Evolutionary conservation across 2,888 invertebrate genomes (phyloP).

Genomic region (Drosophila engyochracea): DNA sequence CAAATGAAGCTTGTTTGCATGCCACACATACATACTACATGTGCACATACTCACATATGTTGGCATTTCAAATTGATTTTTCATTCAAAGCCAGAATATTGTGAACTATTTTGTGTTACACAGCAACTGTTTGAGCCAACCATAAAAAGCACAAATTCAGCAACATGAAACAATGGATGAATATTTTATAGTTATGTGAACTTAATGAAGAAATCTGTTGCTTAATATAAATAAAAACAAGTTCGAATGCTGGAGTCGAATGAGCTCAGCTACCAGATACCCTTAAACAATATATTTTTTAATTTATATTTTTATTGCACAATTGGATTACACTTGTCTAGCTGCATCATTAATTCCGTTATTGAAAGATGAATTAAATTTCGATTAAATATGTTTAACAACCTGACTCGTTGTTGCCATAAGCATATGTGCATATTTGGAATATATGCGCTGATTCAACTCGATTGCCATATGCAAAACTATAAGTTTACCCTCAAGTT

Average conservation of each 20-base stretch:
- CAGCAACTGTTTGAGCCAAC: neutral
- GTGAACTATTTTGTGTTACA: neutral
- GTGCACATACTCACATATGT: neutral
- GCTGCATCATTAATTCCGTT: neutral
- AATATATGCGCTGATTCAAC: neutral
- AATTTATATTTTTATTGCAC: neutral
- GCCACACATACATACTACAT: neutral
- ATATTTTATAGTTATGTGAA: neutral
- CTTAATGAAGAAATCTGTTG: neutral
- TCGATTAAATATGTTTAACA: neutral
- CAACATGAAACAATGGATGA: neutral
- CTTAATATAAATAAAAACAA: neutral
- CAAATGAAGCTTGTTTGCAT: constrained; percentile 20
- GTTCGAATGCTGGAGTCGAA: neutral
- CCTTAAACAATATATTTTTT: neutral
- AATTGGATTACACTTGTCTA: neutral
- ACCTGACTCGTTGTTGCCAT: neutral
- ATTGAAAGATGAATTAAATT: neutral
- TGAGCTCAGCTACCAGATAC: neutral
- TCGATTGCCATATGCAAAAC: neutral
- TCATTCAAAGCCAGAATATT: neutral
- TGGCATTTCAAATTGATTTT: constrained; percentile 24
- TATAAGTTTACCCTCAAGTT: neutral
- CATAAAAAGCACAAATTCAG: neutral
- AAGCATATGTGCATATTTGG: neutral